Percentiles rank a stretch among this genome's conserved stretches.
Evolutionary conservation across 2,797 vertebrate genomes (phyloP).

Genomic region (Sibirionetta formosa): DNA sequence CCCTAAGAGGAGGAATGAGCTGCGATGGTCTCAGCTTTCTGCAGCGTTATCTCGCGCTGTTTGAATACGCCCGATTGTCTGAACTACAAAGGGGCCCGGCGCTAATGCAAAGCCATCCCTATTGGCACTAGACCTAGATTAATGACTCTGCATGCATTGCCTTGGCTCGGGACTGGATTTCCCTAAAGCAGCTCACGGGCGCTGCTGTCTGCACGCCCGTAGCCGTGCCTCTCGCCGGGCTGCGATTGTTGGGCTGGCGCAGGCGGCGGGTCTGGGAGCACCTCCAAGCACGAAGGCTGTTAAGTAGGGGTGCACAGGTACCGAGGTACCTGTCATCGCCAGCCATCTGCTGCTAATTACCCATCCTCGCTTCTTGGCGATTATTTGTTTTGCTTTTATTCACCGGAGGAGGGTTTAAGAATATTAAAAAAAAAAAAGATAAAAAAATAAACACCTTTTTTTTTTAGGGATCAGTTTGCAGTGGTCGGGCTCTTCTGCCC

Average conservation of each 20-base stretch:
- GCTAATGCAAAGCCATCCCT: slow-evolving; percentile 72
- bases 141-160: slow-evolving; percentile 64
- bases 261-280: neutral
- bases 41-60: slow-evolving; percentile 66
- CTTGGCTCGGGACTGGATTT: slow-evolving; percentile 71
- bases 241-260: neutral
- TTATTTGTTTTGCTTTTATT: slow-evolving; percentile 50
- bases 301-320: slow-evolving; percentile 27
- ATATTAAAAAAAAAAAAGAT: neutral
- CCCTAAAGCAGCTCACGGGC: slow-evolving; percentile 42
- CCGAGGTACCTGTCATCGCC: neutral
- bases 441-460: neutral
- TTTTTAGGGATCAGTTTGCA: neutral
- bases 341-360: slow-evolving; percentile 56
- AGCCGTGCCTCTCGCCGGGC: neutral
- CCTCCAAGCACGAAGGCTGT: neutral
- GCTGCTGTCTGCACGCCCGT: slow-evolving; percentile 28
- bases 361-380: neutral
- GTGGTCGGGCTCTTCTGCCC: neutral
- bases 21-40: slow-evolving; percentile 60
- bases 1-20: slow-evolving; percentile 67
- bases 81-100: slow-evolving; percentile 72
- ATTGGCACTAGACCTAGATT: slow-evolving; percentile 71
- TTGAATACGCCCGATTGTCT: slow-evolving; percentile 73
- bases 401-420: neutral